Evolutionary conservation across 2,888 invertebrate genomes (phyloP), one percentile per base, ranked within the genome.

Genomic region (Drosophila setosimentum): DNA sequence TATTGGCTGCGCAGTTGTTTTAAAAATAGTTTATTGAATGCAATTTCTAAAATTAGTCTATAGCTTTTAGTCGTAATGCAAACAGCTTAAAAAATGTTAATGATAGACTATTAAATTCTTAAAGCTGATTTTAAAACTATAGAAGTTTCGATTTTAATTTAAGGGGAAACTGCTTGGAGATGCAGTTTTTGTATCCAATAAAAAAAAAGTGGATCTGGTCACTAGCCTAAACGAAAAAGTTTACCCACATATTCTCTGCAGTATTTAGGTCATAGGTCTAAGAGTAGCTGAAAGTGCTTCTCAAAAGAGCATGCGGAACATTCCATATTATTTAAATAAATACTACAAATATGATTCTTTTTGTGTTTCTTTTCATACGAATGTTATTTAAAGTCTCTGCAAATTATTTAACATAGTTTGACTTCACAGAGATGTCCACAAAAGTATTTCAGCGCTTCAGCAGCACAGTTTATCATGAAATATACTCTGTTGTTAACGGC

Each of bases 11-110:
- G 24, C 21, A 35, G 49, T 49, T 50, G 69, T n/a, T 35, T 18
- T 42, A 58, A 40, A 59, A 50, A 58, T 68, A 68, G 68, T 35
- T 32, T 35, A 27, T 24, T 37, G 42, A 70, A 42, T 42, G 49
- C 18, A 8, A 24, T 27, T 18, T n/a, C 57, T 32, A 40, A 59
- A 51, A 58, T 51, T 70, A 50, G 70, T 32, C 24, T 10, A 6
- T 8, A 5, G 33, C 40, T 57, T 67, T 48, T 67, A 24, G 21
- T 21, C 21, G 5, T 42, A 42, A 21, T 42, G 45, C 45, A 45
- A 45, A 16, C 21, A 16, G 45, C 21, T 16, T 16, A 24, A 24
- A 33, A 33, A 33, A 33, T 16, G 16, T 33, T 33, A 40, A 40
- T n/a, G 2, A 5, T n/a, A 11, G 2, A 2, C n/a, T 40, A n/a